Base-by-base conservation (phyloP, 2,797 vertebrate genomes). In the Chaunax sp. region DNA sequence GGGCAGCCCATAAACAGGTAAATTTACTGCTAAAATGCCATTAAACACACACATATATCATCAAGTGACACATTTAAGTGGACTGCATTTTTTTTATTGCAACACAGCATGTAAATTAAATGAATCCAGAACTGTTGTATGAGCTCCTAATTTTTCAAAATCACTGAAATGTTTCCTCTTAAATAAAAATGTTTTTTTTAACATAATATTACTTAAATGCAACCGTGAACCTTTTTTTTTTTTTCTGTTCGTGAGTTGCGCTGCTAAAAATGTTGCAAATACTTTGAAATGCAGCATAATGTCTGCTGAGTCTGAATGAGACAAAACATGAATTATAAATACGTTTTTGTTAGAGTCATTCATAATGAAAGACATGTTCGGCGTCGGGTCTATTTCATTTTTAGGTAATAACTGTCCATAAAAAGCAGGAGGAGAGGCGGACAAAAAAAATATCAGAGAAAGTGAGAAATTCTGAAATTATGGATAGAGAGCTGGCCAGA, bases 1-100 rank as follows among this genome's bases (percentile, higher is more conserved):
- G 96, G 95, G 87, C 85, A 92, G 80, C 90, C 92, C 80, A 90
- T 96, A 89, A 93, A 83, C 93, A 95, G 95, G 96, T 96, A 94
- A 87, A 23, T 66, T 70, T 22, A 53, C 40, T 47, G 33, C 35
- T 14, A 3, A 28, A 53, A 69, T 38, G 45, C 33, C 43, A 4
- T 45, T 19, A 45, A 45, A 64, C 66, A 57, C 59, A 43, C 69
- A 26, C 43, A 44, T 20, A 7, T 35, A 51, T 44, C 45, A 69
- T 45, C 1, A 11, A 15, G 44, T 9, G 18, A 19, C 49, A 45
- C 16, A 6, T 46, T 37, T 45, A 35, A 55, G 7, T 18, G 1
- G 22, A 20, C 3, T 47, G 14, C 12, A 53, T 50, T 53, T 41
- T 53, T 41, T 62, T 30, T 9, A 26, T 7, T 4, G 45, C n/a